Evolutionary conservation across 2,113 vertebrate species (phyloP).

Genomic region (Oreochromis spilurus): DNA sequence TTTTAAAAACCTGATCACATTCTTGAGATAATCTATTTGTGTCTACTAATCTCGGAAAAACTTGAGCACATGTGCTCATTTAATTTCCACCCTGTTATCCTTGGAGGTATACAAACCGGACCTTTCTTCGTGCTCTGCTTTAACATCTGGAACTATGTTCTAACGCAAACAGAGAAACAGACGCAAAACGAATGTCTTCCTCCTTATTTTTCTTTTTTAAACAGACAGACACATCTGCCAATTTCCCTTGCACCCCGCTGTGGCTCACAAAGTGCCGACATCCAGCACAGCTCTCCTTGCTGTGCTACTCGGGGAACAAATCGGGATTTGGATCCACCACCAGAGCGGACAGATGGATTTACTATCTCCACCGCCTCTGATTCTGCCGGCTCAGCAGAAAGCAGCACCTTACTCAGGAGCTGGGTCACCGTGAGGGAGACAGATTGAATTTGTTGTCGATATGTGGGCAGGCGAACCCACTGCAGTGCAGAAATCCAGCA

Average conservation of each 20-base stretch:
- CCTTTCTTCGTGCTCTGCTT: background rate
- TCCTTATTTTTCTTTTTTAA: background rate
- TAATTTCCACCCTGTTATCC: background rate
- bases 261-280: background rate
- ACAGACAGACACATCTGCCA: background rate
- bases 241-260: background rate
- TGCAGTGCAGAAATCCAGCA: conserved; percentile 7
- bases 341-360: conserved; percentile 50
- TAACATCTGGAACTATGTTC: conserved; percentile 10
- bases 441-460: conserved; percentile 35
- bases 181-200: background rate
- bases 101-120: background rate
- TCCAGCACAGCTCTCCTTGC: background rate
- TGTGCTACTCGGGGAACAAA: background rate
- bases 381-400: conserved; percentile 41
- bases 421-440: conserved; percentile 4
- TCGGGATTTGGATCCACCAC: conserved; percentile 21
- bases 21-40: background rate
- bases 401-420: conserved; percentile 19
- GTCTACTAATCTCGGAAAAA: background rate
- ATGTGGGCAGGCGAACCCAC: background rate
- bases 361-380: conserved; percentile 24
- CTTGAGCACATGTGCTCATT: background rate
- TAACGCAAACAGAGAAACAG: background rate
- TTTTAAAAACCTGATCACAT: background rate